Conservation (phyloP, 2,888 invertebrate species). For the Lathronympha strigana region DNA sequence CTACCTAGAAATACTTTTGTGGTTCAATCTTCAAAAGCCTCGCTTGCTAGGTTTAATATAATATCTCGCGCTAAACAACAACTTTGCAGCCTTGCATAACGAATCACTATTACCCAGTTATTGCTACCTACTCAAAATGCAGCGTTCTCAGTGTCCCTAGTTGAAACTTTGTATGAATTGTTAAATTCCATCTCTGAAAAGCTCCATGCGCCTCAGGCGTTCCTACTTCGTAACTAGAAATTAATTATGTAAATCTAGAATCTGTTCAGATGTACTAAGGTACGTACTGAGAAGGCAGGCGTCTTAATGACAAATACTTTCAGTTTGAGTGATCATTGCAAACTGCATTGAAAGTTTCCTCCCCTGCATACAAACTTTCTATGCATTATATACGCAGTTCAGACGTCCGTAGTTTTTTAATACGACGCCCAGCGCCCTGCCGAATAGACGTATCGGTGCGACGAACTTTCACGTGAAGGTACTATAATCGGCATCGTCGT, state of each 20-base stretch:
- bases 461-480: too few relatives aligned
- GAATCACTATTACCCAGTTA: conserved; percentile 5
- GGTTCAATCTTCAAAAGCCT: background rate
- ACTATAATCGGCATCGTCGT: too few relatives aligned
- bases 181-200: conserved; percentile 78
- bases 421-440: too few relatives aligned
- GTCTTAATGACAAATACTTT: conserved; percentile 28
- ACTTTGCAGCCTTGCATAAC: background rate
- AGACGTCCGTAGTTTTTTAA: too few relatives aligned
- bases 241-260: conserved; percentile 78
- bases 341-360: too few relatives aligned
- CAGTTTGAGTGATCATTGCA: too few relatives aligned
- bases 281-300: conserved; percentile 45
- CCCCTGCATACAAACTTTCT: too few relatives aligned
- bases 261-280: conserved; percentile 56
- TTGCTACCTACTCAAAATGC: conserved; percentile 54
- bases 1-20: too few relatives aligned
- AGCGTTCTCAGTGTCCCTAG: conserved; percentile 53
- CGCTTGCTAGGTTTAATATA: background rate
- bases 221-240: conserved; percentile 77
- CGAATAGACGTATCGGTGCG: too few relatives aligned
- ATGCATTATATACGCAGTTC: too few relatives aligned
- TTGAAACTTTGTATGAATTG: conserved; percentile 77
- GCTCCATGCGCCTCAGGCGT: conserved; percentile 65
- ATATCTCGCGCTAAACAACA: background rate